phyloP scores from a whole-genome alignment of 2,888 invertebrate species.

The Nymphalis c-album region DNA sequence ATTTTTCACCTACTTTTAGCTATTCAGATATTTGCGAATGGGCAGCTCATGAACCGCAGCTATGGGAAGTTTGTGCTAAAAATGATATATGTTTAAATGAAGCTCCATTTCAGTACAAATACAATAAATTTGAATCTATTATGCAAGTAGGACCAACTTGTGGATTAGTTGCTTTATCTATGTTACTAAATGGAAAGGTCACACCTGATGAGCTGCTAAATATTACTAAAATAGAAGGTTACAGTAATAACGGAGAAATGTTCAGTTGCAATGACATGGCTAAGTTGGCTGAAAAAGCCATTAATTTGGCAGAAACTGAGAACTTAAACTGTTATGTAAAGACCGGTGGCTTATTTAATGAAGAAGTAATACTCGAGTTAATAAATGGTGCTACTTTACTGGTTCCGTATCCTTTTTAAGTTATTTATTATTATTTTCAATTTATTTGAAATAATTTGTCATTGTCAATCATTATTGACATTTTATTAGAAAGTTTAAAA shows the following conservation, averaged over 20 bases:
- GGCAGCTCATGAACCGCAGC: slow-evolving; percentile 79
- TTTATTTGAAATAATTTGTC: too few relatives aligned
- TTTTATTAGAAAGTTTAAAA: too few relatives aligned
- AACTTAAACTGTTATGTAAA: slow-evolving; percentile 64
- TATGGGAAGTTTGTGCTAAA: slow-evolving; percentile 81
- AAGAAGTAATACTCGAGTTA: slow-evolving; percentile 75
- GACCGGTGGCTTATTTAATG: slow-evolving; percentile 69
- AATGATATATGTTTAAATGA: slow-evolving; percentile 75
- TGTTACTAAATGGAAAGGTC: slow-evolving; percentile 84
- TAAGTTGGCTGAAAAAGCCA: slow-evolving; percentile 80
- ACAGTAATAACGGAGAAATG: slow-evolving; percentile 93
- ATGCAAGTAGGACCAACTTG: slow-evolving; percentile 87
- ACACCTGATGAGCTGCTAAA: slow-evolving; percentile 82
- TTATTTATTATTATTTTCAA: not conserved
- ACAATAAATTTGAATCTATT: slow-evolving; percentile 64
- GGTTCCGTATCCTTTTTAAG: slow-evolving; percentile 83
- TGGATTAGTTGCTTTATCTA: slow-evolving; percentile 92
- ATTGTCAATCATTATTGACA: too few relatives aligned
- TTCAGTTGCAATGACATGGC: slow-evolving; percentile 88
- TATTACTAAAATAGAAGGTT: slow-evolving; percentile 83
- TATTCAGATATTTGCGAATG: slow-evolving; percentile 76
- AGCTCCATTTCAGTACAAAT: slow-evolving; percentile 75
- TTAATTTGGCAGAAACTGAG: slow-evolving; percentile 69
- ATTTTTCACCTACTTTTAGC: slow-evolving; percentile 35
- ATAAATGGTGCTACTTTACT: slow-evolving; percentile 81